Evolutionary conservation across 2,797 vertebrate species (phyloP), one percentile per base, ranked within the genome.

Genomic region (Spea hammondii): DNA sequence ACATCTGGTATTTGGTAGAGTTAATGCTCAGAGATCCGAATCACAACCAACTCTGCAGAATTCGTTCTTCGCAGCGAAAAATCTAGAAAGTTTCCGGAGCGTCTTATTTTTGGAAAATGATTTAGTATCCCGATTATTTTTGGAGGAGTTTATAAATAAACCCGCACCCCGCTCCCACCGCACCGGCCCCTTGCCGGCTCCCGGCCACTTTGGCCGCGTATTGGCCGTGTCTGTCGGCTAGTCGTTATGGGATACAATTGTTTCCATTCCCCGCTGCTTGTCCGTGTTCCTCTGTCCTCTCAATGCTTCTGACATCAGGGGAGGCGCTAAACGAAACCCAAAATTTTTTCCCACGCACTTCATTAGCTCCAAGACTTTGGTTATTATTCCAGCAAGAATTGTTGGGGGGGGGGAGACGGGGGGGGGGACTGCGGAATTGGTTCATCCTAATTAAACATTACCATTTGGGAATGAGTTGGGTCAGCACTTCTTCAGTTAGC

Each of bases 221-320:
- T 55, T 72, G 68, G 64, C 60, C 54, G 46, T 62, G 60, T 68
- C 53, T 76, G 13, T 6, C 13, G 8, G 8, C 48, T 53, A n/a
- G 79, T 81, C 67, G 69, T 68, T 65, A 82, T 32, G 79, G 79
- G 79, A 76, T 82, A 77, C 74, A 68, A 82, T 82, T 82, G 79
- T 81, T 65, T 51, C 59, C 65, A 10, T 53, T 67, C 50, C 50
- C 6, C 67, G 17, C 73, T 48, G 68, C 45, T 54, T 66, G 9
- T 60, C 65, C 65, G 14, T 49, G 64, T 82, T 62, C 70, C 54
- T 74, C 65, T 77, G 70, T 46, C 45, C 65, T 13, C 57, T 77
- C 64, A 82, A 77, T 72, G 74, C 64, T 49, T 82, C 65, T 62
- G 64, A 82, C 68, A 59, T 8, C 17, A 51, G 69, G 64, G 74